Percentiles rank a stretch among this genome's conserved stretches.
Conservation (phyloP, 2,113 vertebrate species). For the Merops nubicus region DNA sequence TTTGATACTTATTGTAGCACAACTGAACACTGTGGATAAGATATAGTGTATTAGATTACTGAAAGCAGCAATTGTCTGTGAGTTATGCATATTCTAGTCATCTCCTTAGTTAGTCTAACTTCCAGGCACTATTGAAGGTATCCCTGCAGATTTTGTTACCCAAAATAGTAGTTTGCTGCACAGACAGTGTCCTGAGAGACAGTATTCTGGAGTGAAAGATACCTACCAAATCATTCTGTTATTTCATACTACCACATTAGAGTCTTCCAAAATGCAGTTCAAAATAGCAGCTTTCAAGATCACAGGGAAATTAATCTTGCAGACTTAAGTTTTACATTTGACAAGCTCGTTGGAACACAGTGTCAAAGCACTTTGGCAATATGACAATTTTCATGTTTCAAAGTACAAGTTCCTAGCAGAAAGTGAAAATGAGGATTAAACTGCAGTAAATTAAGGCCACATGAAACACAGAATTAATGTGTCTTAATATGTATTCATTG, state of each 20-base stretch:
- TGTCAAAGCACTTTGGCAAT: not conserved
- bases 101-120: not conserved
- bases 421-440: constrained; percentile 38
- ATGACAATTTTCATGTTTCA: not conserved
- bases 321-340: not conserved
- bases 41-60: not conserved
- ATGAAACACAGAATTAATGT: not conserved
- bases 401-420: not conserved
- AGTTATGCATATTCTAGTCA: not conserved
- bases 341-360: not conserved
- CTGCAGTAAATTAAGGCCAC: not conserved
- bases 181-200: not conserved
- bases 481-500: not conserved
- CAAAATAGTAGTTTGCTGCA: not conserved
- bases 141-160: not conserved
- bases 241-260: not conserved
- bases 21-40: not conserved
- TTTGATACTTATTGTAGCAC: not conserved
- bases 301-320: not conserved
- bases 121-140: not conserved
- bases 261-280: constrained; percentile 11
- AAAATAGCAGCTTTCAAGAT: not conserved
- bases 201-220: not conserved
- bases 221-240: not conserved
- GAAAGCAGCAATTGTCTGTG: not conserved